Evolutionary conservation across 2,888 invertebrate genomes (phyloP), one percentile per base, ranked within the genome.

Genomic region (Villa cingulata): DNA sequence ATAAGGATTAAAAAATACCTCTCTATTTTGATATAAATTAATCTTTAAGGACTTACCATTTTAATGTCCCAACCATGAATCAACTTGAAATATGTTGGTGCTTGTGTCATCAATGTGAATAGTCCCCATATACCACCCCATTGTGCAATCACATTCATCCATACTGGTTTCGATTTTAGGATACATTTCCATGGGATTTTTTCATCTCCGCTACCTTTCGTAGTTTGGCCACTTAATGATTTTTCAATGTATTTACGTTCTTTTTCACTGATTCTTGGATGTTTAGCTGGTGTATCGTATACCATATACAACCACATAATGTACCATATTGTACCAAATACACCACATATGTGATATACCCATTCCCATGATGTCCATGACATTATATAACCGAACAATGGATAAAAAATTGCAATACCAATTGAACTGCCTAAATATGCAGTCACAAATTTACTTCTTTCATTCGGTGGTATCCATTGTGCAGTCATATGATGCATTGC

Each of bases 391-490:
- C 83, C 83, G 53, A 83, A 82, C 48, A 84, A 64, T 0, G 83
- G 81, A 62, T 81, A 81, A 10, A 82, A 81, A 16, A 80, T 52
- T 0, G 80, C 80, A 18, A 77, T 76, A 10, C 81, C 81, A 1
- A 81, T 72, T 0, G 80, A 80, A 59, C 80, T 79, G 64, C 78
- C 78, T 53, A 78, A 60, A 57, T 78, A 78, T 38, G 79, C 73
- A 29, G 77, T 78, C 4, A 81, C 75, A 53, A 80, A 80, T 64
- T 78, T 80, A 57, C 84, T 81, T 46, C 86, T 74, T 62, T 89
- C 88, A 53, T 82, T 73, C 0, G 83, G 82, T 15, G 87, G 87
- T 45, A 87, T 84, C 88, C 88, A 88, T 56, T 78, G 76, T 0
- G 84, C 83, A 52, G 84, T 81, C 72, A 88, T 73, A 20, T 80